Evolutionary conservation across 2,113 vertebrate genomes (phyloP), one percentile per base, ranked within the genome.

Genomic region (Siniperca knerii): DNA sequence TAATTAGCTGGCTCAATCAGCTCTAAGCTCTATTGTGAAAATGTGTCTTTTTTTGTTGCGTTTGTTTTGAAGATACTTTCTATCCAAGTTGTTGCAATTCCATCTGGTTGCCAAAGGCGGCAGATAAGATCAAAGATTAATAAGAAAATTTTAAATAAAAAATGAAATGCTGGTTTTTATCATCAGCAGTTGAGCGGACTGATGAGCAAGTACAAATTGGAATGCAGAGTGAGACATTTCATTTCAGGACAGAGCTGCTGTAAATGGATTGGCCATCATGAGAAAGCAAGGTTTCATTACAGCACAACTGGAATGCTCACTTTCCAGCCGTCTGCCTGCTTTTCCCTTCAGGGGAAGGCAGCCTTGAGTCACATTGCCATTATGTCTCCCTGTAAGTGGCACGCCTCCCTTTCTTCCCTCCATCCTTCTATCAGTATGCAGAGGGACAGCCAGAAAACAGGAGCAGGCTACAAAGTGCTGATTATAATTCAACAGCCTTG

Each of bases 401-500:
- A 46, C 15, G 1, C 68, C 58, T 60, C 18, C 23, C 67, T 11
- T 44, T 60, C 8, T 11, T 40, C 9, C 65, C 29, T 54, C 52
- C 61, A 37, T 79, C 64, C 68, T 6, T 71, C 79, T 4, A 9
- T 78, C 50, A 48, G 21, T 42, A 44, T 70, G 68, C 70, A 76
- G 74, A 78, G 20, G 25, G 67, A 64, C 2, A 15, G 61, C 1
- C 0, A 13, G 3, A 75, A 12, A 40, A 23, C 12, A 57, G 57
- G 4, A 79, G 50, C 60, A 67, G 82, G 50, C 70, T 65, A 87
- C 74, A 77, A 64, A 61, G 75, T 44, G 74, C 76, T 90, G 74
- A 92, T 93, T 93, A 82, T 66, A 42, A 92, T 93, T 87, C 88
- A 74, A 61, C 72, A 60, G 75, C 37, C 75, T 25, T 23, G 50